Evolutionary conservation across 35 echinoderm and acorn worm genomes (phyloP), one percentile per base, ranked within the genome.

Genomic region (Apostichopus japonicus): DNA sequence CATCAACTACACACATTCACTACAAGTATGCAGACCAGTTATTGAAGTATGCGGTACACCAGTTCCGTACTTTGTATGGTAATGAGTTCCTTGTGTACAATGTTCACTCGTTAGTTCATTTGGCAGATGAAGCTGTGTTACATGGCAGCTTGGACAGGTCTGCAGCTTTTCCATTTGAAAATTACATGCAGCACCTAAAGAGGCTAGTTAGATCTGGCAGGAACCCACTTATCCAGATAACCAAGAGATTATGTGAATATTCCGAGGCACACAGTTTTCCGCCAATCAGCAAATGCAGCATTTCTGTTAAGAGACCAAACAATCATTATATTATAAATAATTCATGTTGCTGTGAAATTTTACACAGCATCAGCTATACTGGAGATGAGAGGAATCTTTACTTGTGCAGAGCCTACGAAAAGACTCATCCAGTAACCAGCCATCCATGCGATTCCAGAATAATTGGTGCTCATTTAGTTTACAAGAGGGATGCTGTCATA

Each of bases 51-150:
- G 83, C 91, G 19, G 93, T 93, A 93, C 87, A 91, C 1, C 65
- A 93, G n/a, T 88, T 83, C 51, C 24, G 80, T 88, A 72, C 9
- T 27, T 81, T 94, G 51, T 96, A 94, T 94, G 95, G 92, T 72
- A 24, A 89, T 24, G 83, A 96, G 24, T 94, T 94, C 67, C 17
- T 96, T 65, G 93, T 96, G 0, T 96, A 96, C 25, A 96, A 96
- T 84, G 93, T 96, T 27, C 95, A 96, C 54, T 79, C 92, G 13
- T 88, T 94, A 84, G 79, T 90, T 15, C 95, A 96, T 78, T 90
- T 96, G 56, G 90, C 95, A 5, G 80, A 91, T 92, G 92, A 96
- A 44, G 90, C 90, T 76, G 3, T 27, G 56, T 4, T 52, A 90
- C 92, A 83, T 83, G 93, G 92, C 72, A 53, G 77, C 25, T 61